Evolutionary conservation across 2,888 invertebrate species (phyloP), one percentile per base, ranked within the genome.

Genomic region (Pseudococcus jackbeardsleyi): DNA sequence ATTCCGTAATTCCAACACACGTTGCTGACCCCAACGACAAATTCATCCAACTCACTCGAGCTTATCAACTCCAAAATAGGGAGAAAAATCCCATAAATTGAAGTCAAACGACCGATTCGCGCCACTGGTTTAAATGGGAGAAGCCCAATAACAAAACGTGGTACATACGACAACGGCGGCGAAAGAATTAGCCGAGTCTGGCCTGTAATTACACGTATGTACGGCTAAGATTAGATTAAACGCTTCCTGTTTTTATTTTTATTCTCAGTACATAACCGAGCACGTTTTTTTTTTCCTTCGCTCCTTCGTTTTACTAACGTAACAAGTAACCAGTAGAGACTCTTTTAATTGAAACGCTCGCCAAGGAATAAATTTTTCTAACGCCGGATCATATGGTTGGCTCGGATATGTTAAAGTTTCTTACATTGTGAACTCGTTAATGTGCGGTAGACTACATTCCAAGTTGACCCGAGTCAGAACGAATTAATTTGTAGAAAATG

Each of bases 161-260:
- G 54, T 54, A 59, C 19, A 59, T 19, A 59, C 59, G 59, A 59
- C n/a, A 68, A 68, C 39, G 48, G 26, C 64, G 72, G 72, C 39
- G 5, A n/a, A 79, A 54, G 54, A 79, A 79, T 87, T 79, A 79
- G 50, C 77, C 77, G 79, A 87, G 87, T 87, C 87, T 79, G 87
- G 87, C 79, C 77, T 87, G 87, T 87, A 79, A 87, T 86, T 87
- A 87, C 82, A 54, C 87, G 79, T 87, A 87, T 59, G 50, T 79
- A 79, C 79, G 48, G 85, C 87, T 87, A 87, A 86, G 86, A 86
- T 87, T 79, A 87, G 87, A 87, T 87, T 87, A 87, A 87, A 87
- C n/a, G 50, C 87, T 87, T 87, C 87, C 87, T 87, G 87, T 87
- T 87, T 87, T 87, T 87, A 87, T 87, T 87, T 87, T 87, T 87